phyloP scores from a whole-genome alignment of 2,113 vertebrate species.

The Verasper variegatus region DNA sequence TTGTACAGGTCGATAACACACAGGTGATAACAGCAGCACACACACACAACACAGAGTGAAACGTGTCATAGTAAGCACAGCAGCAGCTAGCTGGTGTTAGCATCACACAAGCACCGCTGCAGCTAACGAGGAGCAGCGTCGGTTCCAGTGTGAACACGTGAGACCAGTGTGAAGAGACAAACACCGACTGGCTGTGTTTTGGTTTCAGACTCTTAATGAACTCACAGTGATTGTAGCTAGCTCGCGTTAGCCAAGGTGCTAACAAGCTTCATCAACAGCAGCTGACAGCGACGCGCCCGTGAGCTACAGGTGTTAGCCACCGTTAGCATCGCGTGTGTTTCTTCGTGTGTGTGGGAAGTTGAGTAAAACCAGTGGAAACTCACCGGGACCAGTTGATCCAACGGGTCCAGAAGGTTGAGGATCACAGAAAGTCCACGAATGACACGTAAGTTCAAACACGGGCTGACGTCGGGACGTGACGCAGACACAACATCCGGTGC shows the following conservation, averaged over 20 bases:
- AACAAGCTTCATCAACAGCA: not conserved
- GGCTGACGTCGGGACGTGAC: not conserved
- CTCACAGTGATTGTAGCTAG: constrained; percentile 8
- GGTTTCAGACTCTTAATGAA: not conserved
- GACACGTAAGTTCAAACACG: constrained; percentile 69
- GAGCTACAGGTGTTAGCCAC: not conserved
- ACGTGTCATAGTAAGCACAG: not conserved
- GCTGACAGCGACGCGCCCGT: not conserved
- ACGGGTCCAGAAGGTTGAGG: not conserved
- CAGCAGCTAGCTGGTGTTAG: not conserved
- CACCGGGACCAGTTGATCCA: not conserved
- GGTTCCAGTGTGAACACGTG: not conserved
- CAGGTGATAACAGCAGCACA: no score
- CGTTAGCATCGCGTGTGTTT: fast-evolving
- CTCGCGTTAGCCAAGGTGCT: constrained; percentile 40
- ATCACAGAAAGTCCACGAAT: constrained; percentile 47
- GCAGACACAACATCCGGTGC: not conserved
- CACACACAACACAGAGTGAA: not conserved
- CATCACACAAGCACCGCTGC: no score
- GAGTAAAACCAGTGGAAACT: not conserved
- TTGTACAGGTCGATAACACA: not conserved
- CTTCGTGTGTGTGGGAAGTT: not conserved
- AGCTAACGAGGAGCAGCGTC: fast-evolving
- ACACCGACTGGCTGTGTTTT: not conserved
- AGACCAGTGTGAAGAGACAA: not conserved